Conservation (phyloP, 2,888 invertebrate genomes). For the Epinotia brunnichana region DNA sequence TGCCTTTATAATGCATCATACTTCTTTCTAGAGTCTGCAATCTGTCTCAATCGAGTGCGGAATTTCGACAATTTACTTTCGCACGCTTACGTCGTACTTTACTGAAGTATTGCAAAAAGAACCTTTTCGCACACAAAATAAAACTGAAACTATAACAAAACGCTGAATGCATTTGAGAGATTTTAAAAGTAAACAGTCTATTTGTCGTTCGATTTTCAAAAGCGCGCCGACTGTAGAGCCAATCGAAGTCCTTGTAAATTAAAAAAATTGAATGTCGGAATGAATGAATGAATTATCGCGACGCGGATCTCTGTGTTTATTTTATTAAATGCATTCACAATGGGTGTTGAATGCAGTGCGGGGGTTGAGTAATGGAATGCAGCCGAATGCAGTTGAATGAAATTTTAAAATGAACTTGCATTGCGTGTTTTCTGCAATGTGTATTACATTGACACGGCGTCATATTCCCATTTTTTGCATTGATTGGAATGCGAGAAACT, state of each 20-base stretch:
- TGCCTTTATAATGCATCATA: conserved; percentile 32
- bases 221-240: conserved; percentile 74
- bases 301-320: conserved; percentile 77
- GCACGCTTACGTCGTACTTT: neutral
- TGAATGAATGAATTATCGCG: conserved; percentile 70
- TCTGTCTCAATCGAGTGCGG: conserved; percentile 32
- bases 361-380: conserved; percentile 64
- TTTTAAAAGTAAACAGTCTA: conserved; percentile 8
- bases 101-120: neutral
- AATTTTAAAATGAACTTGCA: conserved; percentile 29
- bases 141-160: neutral
- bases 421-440: conserved; percentile 34
- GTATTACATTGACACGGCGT: conserved; percentile 15
- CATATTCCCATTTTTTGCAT: conserved; percentile 11
- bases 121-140: neutral
- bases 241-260: conserved; percentile 73
- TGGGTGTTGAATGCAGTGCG: conserved; percentile 65
- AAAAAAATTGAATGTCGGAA: conserved; percentile 60
- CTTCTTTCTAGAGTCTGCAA: conserved; percentile 40
- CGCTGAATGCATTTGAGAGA: neutral
- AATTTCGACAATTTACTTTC: conserved; percentile 7
- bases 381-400: conserved; percentile 49
- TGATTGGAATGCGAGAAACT: neutral
- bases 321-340: conserved; percentile 73
- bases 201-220: conserved; percentile 57